These are phyloP conservation scores for Silurus aristotelis DNA, from an alignment of 2,797 vertebrate genomes.

Conservation along the genomic window DNA sequence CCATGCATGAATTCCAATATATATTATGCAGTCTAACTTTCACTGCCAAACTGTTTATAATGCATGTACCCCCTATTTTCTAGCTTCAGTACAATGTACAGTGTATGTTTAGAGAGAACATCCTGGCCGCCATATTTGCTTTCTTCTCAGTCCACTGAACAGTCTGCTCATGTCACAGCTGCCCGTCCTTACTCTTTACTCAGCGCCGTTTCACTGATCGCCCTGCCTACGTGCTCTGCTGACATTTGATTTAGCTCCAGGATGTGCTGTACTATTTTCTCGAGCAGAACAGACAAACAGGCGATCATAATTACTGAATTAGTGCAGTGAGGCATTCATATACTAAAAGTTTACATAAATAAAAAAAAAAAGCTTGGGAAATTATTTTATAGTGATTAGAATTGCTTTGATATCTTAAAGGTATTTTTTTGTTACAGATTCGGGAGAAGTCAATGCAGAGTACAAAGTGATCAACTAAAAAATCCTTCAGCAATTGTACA, in stretches of 20 bases:
- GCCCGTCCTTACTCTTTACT: not conserved
- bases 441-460: not conserved
- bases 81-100: not conserved
- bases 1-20: not conserved
- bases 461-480: not conserved
- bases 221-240: not conserved
- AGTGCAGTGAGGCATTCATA: not conserved
- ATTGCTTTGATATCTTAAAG: not conserved
- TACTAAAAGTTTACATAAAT: not conserved
- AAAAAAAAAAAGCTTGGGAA: not conserved
- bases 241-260: conserved; percentile 12
- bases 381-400: not conserved
- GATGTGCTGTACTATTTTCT: not conserved
- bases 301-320: not conserved
- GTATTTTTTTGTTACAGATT: not conserved
- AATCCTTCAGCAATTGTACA: not conserved
- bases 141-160: conserved; percentile 3
- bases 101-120: not conserved
- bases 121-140: not conserved
- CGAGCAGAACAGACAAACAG: not conserved
- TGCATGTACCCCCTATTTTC: not conserved
- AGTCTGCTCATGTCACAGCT: conserved; percentile 3
- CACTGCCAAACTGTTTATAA: not conserved
- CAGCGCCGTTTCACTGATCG: conserved; percentile 1
- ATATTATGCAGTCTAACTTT: not conserved